Base-by-base conservation (phyloP, 1,140 invertebrate genomes). In the Drosophila arizonae region DNA sequence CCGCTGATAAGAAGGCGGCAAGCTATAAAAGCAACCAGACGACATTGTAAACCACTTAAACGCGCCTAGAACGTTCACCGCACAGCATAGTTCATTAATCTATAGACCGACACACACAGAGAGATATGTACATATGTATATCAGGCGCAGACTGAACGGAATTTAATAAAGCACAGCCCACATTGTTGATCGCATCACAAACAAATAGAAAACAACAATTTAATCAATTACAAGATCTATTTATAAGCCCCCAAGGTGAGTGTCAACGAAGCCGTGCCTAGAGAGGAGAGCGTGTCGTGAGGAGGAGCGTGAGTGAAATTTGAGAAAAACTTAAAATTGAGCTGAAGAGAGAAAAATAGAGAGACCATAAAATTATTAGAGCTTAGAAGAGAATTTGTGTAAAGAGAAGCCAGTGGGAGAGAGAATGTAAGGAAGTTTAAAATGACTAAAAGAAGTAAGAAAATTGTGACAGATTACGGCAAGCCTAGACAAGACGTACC, bases 241-340 rank as follows among this genome's bases (percentile, higher is more conserved):
- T 81, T 52, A 77, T 77, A 75, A 54, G 57, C 50, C 61, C 24
- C 43, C 78, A 86, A 85, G 81, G 81, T 85, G 67, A 85, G 81
- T 85, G 45, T 48, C 17, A 28, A 52, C 51, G 39, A 45, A 51
- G 45, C 50, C 36, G 11, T 30, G 54, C 17, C 54, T 57, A 45
- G 17, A 26, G 21, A 1, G 11, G 21, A 50, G 48, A 9, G 48
- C 48, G 48, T 50, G 17, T 50, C 24, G 48, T 50, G 21, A 4
- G 3, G 10, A 4, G 5, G 4, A 48, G 17, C 48, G 10, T 50
- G 11, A 45, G 33, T 45, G 43, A 15, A 8, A 46, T 0, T 9
- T 9, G 6, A 17, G 43, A 9, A 1, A 17, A 46, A 1, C 6
- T 45, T 8, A 6, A 3, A 17, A 17, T 17, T 17, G 43, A 17